Evolutionary conservation across 2,888 invertebrate species (phyloP).

Genomic region (Steinernema scapterisci): DNA sequence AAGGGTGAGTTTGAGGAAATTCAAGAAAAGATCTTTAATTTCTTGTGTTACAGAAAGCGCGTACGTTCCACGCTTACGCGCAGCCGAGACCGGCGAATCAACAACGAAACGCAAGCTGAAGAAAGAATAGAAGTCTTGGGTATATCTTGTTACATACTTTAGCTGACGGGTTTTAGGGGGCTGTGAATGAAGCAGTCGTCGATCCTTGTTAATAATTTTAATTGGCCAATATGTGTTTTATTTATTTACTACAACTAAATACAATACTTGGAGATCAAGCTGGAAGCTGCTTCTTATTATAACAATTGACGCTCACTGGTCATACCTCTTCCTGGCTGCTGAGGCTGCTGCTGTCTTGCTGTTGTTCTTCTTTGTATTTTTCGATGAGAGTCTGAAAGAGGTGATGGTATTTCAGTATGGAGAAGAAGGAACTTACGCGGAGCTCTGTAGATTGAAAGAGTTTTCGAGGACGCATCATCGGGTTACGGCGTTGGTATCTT

Average conservation of each 20-base stretch:
- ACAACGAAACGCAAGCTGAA: too few species aligned
- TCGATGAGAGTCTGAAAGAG: not conserved
- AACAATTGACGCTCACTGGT: too few species aligned
- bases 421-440: not conserved
- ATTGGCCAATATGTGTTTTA: too few species aligned
- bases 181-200: too few species aligned
- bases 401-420: not conserved
- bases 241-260: too few species aligned
- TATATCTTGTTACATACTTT: too few species aligned
- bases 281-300: too few species aligned
- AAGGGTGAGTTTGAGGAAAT: not conserved
- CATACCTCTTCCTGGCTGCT: not conserved
- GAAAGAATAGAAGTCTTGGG: too few species aligned
- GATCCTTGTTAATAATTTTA: too few species aligned
- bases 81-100: not conserved
- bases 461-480: not conserved
- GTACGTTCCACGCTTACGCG: slow-evolving; percentile 3
- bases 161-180: too few species aligned
- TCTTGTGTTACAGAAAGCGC: not conserved
- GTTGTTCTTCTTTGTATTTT: not conserved
- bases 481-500: not conserved
- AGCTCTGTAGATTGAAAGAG: not conserved
- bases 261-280: too few species aligned
- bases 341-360: not conserved
- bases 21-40: not conserved